Evolutionary conservation across 2,113 vertebrate species (phyloP).

Genomic region (Seriola dumerili): DNA sequence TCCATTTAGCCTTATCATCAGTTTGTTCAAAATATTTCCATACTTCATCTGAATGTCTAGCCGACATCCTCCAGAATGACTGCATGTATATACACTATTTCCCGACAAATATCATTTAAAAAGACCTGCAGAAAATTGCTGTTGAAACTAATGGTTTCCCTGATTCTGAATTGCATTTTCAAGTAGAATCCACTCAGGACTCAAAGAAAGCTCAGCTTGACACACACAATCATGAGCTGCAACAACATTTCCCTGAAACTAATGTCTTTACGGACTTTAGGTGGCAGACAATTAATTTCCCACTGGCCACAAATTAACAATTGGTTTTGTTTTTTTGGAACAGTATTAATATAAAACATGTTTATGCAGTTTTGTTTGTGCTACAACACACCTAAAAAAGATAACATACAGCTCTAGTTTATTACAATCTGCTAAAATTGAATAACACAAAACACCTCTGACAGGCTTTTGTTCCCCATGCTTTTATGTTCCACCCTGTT

Average conservation of each 20-base stretch:
- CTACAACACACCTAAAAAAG: no score
- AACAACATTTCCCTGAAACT: not conserved
- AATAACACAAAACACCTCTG: not conserved
- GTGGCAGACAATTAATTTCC: not conserved
- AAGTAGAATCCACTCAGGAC: not conserved
- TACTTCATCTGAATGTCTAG: not conserved
- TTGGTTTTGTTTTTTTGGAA: no score
- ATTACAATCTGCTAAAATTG: not conserved
- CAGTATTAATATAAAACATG: no score
- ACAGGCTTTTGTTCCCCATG: not conserved
- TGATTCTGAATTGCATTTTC: not conserved
- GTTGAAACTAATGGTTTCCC: not conserved
- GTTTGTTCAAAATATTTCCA: not conserved
- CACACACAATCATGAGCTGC: not conserved
- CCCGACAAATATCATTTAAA: not conserved
- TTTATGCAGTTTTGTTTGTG: not conserved
- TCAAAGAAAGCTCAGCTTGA: not conserved
- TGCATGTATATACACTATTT: not conserved
- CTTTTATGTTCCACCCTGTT: slow-evolving; percentile 15
- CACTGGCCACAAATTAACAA: no score
- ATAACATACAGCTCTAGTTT: not conserved
- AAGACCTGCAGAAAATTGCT: not conserved
- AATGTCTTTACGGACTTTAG: not conserved
- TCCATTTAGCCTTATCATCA: not conserved
- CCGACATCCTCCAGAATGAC: not conserved